These are phyloP conservation scores for Synanthedon myopaeformis DNA, from an alignment of 2,888 invertebrate genomes.

Conservation along the genomic window DNA sequence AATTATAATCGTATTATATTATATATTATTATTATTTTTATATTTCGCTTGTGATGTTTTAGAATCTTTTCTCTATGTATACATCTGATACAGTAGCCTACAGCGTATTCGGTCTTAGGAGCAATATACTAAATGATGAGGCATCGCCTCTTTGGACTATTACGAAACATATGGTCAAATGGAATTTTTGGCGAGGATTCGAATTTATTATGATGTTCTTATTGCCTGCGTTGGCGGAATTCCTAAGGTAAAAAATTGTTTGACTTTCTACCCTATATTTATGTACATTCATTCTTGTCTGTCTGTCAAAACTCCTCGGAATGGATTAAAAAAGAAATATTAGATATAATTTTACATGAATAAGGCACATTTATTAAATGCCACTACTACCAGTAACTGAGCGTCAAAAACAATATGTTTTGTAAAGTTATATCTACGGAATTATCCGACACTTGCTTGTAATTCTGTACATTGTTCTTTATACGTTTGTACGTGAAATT, in stretches of 20 bases:
- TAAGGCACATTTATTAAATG: no score
- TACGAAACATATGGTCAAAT: slow-evolving; percentile 46
- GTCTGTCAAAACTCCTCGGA: no score
- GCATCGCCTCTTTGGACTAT: slow-evolving; percentile 46
- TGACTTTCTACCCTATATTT: not conserved
- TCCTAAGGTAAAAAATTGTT: slow-evolving; percentile 25
- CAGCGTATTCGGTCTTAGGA: slow-evolving; percentile 41
- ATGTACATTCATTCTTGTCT: no score
- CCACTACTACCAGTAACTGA: no score
- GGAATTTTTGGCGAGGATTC: slow-evolving; percentile 45
- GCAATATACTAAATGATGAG: slow-evolving; percentile 34
- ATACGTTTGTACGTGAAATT: no score
- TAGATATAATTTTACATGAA: no score
- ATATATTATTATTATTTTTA: not conserved
- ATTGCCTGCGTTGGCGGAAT: slow-evolving; percentile 30
- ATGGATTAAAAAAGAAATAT: no score
- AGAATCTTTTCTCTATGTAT: slow-evolving; percentile 28
- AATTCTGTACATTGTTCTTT: no score
- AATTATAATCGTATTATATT: no score
- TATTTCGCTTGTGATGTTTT: not conserved
- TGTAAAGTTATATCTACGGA: no score
- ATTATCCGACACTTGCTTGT: no score
- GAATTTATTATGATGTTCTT: slow-evolving; percentile 44
- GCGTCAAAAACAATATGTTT: no score
- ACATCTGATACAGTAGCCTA: slow-evolving; percentile 48